Evolutionary conservation across 2,113 vertebrate genomes (phyloP).

Genomic region (Platichthys stellatus): DNA sequence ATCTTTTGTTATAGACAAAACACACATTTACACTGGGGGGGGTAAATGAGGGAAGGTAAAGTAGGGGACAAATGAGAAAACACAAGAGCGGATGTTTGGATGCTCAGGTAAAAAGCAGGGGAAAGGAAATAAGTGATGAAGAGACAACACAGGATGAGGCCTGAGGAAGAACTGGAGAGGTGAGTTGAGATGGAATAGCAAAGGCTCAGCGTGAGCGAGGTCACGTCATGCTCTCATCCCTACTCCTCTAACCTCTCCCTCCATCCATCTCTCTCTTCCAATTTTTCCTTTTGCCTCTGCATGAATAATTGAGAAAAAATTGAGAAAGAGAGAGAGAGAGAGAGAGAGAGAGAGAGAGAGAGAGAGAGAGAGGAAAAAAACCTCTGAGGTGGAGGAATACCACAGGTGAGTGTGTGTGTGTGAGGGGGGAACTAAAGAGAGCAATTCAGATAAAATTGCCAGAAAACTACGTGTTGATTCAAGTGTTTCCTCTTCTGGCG

Average conservation of each 20-base stretch:
- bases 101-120: not conserved
- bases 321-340: not conserved
- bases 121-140: not conserved
- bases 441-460: not conserved
- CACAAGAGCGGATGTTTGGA: no score
- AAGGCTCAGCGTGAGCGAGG: no score
- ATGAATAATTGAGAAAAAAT: conserved; percentile 22
- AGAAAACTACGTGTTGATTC: not conserved
- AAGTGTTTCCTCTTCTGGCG: not conserved
- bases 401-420: not conserved
- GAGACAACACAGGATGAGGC: not conserved
- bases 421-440: not conserved
- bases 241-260: not conserved
- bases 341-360: no score
- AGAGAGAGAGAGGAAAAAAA: not conserved
- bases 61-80: no score
- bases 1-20: no score
- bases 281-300: not conserved
- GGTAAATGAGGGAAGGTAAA: no score
- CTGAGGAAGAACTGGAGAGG: not conserved
- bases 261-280: not conserved
- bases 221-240: no score
- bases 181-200: no score
- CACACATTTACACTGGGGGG: no score
- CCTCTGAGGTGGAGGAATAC: not conserved